Conservation (phyloP, 2,113 vertebrate species). For the Dicaeum eximium region DNA sequence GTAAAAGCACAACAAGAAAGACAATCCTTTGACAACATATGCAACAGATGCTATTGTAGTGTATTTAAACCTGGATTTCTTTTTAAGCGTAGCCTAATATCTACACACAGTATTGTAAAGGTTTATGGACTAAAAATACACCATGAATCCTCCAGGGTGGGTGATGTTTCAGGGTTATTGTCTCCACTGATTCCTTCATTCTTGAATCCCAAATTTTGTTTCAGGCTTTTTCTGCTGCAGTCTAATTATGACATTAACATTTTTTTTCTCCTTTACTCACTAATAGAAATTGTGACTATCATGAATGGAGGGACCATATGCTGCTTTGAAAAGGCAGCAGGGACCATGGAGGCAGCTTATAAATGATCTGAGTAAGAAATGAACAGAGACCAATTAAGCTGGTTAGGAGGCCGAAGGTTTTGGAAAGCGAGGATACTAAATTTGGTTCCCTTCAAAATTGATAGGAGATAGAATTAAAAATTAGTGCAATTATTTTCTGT, state of each 20-base stretch:
- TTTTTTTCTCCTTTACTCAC: conserved; percentile 10
- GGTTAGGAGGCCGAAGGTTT: conserved; percentile 23
- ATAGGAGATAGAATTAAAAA: conserved; percentile 4
- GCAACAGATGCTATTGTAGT: not conserved
- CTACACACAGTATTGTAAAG: not conserved
- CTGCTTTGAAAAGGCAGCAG: conserved; percentile 58
- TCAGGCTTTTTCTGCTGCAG: not conserved
- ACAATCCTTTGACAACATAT: not conserved
- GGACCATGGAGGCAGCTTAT: conserved; percentile 31
- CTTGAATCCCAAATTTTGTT: not conserved
- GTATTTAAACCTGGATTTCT: not conserved
- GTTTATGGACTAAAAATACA: not conserved
- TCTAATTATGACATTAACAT: not conserved
- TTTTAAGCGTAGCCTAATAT: not conserved
- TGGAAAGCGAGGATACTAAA: not conserved
- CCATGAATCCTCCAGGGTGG: not conserved
- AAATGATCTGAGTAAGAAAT: conserved; percentile 59
- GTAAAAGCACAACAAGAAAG: not conserved
- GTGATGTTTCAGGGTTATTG: not conserved
- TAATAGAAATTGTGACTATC: conserved; percentile 48
- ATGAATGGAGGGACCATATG: conserved; percentile 54
- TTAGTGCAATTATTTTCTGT: not conserved
- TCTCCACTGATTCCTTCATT: not conserved
- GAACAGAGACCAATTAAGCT: conserved; percentile 60
- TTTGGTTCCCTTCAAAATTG: not conserved